Conservation (phyloP, 2,113 vertebrate species). For the Paramisgurnus dabryanus region DNA sequence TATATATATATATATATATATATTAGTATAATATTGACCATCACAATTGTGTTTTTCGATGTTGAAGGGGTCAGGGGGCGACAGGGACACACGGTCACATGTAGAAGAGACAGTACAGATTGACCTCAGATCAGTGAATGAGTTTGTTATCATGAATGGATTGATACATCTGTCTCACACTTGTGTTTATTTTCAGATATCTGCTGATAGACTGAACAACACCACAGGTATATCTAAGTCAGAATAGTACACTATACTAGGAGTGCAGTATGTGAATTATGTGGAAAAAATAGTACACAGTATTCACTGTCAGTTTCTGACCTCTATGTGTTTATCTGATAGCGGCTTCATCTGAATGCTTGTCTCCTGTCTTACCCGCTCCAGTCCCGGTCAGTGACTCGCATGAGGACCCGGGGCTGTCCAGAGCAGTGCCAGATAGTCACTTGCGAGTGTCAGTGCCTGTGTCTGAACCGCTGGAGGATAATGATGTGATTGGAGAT, state of each 20-base stretch:
- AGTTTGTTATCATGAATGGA: neutral
- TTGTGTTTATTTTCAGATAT: conserved; percentile 64
- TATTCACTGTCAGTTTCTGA: neutral
- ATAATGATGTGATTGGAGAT: conserved; percentile 87
- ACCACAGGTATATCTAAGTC: conserved; percentile 77
- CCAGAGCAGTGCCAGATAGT: conserved; percentile 55
- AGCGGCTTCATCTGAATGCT: conserved; percentile 60
- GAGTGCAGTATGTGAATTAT: neutral
- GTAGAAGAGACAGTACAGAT: neutral
- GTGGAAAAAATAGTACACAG: neutral
- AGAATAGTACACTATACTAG: neutral
- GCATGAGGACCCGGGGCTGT: conserved; percentile 51
- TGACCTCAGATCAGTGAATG: too few species aligned
- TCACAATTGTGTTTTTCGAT: too few species aligned
- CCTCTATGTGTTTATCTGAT: neutral
- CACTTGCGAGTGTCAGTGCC: conserved; percentile 66
- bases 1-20: too few species aligned
- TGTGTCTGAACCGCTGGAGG: conserved; percentile 75
- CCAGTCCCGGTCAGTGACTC: conserved; percentile 62
- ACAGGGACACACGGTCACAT: neutral
- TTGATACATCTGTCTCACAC: neutral
- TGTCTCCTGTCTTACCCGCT: conserved; percentile 61
- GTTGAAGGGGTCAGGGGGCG: too few species aligned
- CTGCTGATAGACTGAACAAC: conserved; percentile 75
- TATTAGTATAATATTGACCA: too few species aligned